Conservation (phyloP, 2,888 invertebrate species). For the Euclidia mi region DNA sequence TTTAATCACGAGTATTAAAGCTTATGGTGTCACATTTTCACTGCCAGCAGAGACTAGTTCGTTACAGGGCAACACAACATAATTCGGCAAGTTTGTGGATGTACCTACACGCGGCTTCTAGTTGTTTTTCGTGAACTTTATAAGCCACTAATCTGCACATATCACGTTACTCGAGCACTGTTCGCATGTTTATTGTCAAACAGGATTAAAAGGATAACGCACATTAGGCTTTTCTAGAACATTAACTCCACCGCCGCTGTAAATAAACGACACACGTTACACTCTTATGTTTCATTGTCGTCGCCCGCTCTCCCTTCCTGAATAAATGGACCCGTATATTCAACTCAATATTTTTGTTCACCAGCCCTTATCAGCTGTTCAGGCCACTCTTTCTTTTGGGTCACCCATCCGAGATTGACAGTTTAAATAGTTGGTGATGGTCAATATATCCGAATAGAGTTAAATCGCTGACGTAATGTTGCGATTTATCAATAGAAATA, state of each 20-base stretch:
- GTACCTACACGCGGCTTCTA: too few relatives aligned
- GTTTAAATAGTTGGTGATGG: background rate
- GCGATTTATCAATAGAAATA: too few relatives aligned
- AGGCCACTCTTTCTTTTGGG: background rate
- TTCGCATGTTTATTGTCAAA: conserved; percentile 80
- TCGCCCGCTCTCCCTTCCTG: conserved; percentile 60
- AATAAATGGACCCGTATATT: conserved; percentile 56
- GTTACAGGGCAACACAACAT: too few relatives aligned
- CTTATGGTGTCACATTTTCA: too few relatives aligned
- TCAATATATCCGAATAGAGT: too few relatives aligned
- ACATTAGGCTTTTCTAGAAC: conserved; percentile 78
- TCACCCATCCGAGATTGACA: background rate
- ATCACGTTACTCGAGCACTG: too few relatives aligned
- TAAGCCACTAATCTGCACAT: too few relatives aligned
- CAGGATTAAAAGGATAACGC: conserved; percentile 77
- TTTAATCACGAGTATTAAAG: too few relatives aligned
- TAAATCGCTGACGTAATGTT: too few relatives aligned
- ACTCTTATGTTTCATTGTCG: conserved; percentile 73
- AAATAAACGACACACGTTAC: conserved; percentile 75
- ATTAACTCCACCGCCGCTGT: conserved; percentile 74
- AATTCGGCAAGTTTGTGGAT: too few relatives aligned
- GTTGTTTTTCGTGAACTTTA: too few relatives aligned
- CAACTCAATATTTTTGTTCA: conserved; percentile 50
- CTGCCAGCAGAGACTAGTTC: too few relatives aligned
- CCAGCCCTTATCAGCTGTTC: conserved; percentile 24